phyloP scores from a whole-genome alignment of 2,797 vertebrate genomes.

The Eulemur rubriventer region DNA sequence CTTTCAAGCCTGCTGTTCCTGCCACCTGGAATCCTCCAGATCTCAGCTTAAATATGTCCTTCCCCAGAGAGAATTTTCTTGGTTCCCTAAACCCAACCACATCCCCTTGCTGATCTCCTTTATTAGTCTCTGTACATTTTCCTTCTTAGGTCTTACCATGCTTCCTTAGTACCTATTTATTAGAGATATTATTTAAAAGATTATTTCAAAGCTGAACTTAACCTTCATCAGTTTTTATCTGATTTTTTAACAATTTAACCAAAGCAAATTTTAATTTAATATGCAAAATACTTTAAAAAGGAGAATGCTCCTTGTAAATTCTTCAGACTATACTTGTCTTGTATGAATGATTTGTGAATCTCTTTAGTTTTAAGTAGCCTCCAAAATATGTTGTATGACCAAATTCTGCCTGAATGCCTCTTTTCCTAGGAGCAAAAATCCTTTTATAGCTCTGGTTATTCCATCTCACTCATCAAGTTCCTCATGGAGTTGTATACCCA shows the following conservation, averaged over 20 bases:
- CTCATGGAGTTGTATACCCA: background rate
- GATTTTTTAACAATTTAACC: background rate
- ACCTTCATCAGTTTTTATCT: background rate
- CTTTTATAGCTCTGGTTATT: conserved; percentile 48
- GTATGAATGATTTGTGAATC: background rate
- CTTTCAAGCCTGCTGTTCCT: background rate
- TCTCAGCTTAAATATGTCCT: background rate
- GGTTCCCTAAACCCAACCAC: background rate
- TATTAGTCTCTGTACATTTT: background rate
- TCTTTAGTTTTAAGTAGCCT: conserved; percentile 28
- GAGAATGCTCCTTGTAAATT: background rate
- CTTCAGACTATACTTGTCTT: background rate
- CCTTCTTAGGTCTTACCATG: background rate
- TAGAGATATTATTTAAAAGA: background rate
- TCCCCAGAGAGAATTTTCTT: background rate
- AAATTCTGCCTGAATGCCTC: background rate
- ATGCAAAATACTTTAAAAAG: background rate
- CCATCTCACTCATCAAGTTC: background rate
- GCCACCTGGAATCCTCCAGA: background rate
- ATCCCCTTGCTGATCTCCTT: background rate
- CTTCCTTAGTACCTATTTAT: background rate
- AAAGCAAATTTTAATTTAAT: background rate
- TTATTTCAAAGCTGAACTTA: background rate
- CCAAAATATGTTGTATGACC: conserved; percentile 23
- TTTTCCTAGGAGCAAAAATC: conserved; percentile 46